phyloP scores from a whole-genome alignment of 2,113 vertebrate genomes.

The Antechinus stuartii region DNA sequence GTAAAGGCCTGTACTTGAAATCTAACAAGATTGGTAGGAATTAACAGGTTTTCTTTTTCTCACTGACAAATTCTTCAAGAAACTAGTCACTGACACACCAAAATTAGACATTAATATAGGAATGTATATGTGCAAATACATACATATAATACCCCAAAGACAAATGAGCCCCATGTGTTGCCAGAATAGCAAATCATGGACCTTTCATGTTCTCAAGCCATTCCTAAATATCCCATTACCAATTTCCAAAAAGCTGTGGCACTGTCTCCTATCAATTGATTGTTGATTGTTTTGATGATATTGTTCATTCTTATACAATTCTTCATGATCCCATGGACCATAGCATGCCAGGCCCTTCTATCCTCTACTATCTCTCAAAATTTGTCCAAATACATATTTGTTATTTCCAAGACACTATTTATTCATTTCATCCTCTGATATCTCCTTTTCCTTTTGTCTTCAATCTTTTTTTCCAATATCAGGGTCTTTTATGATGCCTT shows the following conservation, averaged over 20 bases:
- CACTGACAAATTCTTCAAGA: too few species aligned
- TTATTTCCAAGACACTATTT: neutral
- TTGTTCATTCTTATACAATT: neutral
- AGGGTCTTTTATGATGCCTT: neutral
- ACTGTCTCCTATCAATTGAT: neutral
- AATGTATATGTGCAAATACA: too few species aligned
- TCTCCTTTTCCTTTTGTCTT: neutral
- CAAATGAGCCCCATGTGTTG: too few species aligned
- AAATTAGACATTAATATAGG: too few species aligned
- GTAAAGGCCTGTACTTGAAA: too few species aligned
- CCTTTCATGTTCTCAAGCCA: too few species aligned
- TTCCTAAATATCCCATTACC: too few species aligned
- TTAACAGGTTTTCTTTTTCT: too few species aligned
- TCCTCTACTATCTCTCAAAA: neutral
- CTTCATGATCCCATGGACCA: neutral
- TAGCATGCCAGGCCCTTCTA: neutral
- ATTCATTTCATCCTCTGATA: neutral
- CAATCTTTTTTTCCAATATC: neutral
- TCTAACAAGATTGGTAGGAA: too few species aligned
- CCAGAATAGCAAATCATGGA: too few species aligned
- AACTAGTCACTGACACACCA: too few species aligned
- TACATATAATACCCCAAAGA: too few species aligned
- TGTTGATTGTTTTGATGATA: neutral
- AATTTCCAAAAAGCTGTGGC: neutral
- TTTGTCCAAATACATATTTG: neutral